Base-by-base conservation (phyloP, 35 echinoderm and acorn worm genomes). In the Diadema setosum region DNA sequence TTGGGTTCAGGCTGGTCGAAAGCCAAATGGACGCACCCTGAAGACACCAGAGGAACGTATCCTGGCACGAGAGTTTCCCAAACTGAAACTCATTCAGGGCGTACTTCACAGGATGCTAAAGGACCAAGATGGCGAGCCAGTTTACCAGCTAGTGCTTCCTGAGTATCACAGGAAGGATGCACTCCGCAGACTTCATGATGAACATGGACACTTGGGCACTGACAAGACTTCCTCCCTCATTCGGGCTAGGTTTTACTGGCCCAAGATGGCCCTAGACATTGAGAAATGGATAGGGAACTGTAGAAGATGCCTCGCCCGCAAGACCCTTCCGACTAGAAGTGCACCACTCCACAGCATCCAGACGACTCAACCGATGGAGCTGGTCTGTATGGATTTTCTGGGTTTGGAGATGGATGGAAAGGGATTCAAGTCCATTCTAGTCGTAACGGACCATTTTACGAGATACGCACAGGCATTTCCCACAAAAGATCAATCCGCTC, bases 331-430 rank as follows among this genome's bases (percentile, higher is more conserved):
- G 11, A 42, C 61, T 30, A 44, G 70, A 37, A 70, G 65, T 1
- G 91, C 91, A 21, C 91, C 91, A 21, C 27, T 93, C 21, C 83
- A 75, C 30, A 60, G 32, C 35, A 93, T 93, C 67, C 43, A 24
- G 20, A 93, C 85, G 17, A 65, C 74, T 42, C 34, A 43, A 60
- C 91, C 85, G 14, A 57, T 93, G 75, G 91, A 93, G 27, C 39
- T 93, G 24, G 65, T 88, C 12, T 93, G 91, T 74, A 88, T 93
- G 42, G 91, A 93, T 37, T 93, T 88, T 36, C 42, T 93, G 11
- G 40, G 65, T 16, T 52, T 93, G 17, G 91, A 93, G 44, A 44
- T 75, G n/a, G 84, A 87, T 42, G 44, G 5, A 39, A 65, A 85
- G 37, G 85, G 86, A 46, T 31, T 74, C 21, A 24, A 81, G 20